Base-by-base conservation (phyloP, 2,888 invertebrate species). In the Lymantria dispar region DNA sequence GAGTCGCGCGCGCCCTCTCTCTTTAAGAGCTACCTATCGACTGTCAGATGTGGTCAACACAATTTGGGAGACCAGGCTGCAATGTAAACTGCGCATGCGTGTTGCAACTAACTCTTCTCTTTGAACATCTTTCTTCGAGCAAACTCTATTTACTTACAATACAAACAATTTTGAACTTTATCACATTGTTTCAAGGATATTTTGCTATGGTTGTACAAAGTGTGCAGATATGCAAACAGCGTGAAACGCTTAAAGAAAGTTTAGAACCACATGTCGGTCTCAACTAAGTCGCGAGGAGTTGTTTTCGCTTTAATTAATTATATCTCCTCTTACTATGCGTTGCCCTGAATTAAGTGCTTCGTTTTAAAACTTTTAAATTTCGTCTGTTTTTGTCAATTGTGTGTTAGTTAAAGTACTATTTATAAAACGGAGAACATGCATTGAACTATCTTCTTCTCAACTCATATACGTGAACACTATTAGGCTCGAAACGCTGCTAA, bases 61-160 rank as follows among this genome's bases (percentile, higher is more conserved):
- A 76, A 75, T 72, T 76, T 77, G 74, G 64, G 56, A 75, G 73
- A 74, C 75, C 74, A 74, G 82, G 81, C 88, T 89, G 89, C 89
- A 89, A 77, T 80, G 75, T 58, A 54, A 47, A 71, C 54, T 53
- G 66, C 89, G 89, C 89, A 80, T 81, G 90, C 90, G 87, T 70
- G 50, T 58, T 82, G 80, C 84, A 84, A 81, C 78, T 77, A 79
- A 68, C 78, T 72, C 74, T 74, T 66, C 70, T 76, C 74, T 74
- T 58, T 58, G 62, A 78, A 61, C 78, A 76, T 76, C 75, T 73
- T 73, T 60, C 61, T 62, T 54, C 57, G 58, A 45, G 66, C 61
- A 71, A 55, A 56, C 64, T 47, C 49, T 47, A 9, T 42, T 50
- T 64, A 52, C 56, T 45, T 43, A 40, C 50, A 37, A 57, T 54